These are phyloP conservation scores for Apamea anceps DNA, from an alignment of 2,888 invertebrate species.

Conservation along the genomic window DNA sequence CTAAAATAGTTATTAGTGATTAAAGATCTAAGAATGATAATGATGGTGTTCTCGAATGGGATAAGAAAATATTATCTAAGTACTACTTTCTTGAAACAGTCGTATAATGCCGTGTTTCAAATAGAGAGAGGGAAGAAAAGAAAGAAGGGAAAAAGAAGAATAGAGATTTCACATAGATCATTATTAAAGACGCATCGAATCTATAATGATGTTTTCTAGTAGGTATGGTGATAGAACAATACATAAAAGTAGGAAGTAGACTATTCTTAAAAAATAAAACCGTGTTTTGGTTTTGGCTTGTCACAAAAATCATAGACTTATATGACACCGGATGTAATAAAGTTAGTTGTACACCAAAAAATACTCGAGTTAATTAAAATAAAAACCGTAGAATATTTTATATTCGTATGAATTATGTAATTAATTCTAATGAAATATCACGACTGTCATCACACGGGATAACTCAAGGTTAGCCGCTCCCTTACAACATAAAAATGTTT, in stretches of 20 bases:
- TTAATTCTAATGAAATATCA: conserved; percentile 65
- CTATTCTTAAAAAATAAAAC: not conserved
- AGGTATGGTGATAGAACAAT: not conserved
- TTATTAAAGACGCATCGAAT: not conserved
- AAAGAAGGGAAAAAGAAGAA: too few species aligned
- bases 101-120: not conserved
- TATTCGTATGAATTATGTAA: conserved; percentile 53
- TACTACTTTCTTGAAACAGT: not conserved
- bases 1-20: not conserved
- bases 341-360: conserved; percentile 15
- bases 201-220: not conserved
- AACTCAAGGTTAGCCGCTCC: conserved; percentile 59
- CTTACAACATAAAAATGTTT: conserved; percentile 52
- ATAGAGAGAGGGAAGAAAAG: not conserved
- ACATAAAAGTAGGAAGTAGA: not conserved
- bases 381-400: conserved; percentile 29
- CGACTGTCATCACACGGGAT: conserved; percentile 54
- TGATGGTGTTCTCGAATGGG: not conserved
- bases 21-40: too few species aligned
- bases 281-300: not conserved
- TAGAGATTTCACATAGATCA: not conserved
- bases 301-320: not conserved
- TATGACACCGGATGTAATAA: conserved; percentile 17
- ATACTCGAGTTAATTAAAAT: conserved; percentile 52
- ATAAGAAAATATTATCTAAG: not conserved